Base-by-base conservation (phyloP, 2,113 vertebrate species). In the Cynoglossus semilaevis region DNA sequence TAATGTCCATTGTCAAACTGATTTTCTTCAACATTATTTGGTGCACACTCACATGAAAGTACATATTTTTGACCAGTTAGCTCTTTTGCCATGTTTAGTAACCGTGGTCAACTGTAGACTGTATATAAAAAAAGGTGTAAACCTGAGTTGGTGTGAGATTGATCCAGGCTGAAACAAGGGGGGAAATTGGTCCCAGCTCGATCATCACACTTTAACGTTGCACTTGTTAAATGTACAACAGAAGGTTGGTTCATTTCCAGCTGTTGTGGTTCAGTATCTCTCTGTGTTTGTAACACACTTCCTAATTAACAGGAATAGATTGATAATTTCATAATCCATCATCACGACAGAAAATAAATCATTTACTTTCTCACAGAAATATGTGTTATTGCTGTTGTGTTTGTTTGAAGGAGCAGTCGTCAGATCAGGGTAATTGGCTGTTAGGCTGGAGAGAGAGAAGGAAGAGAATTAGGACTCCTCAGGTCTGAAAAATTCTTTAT, bases 391-490 rank as follows among this genome's bases (percentile, higher is more conserved):
- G 29, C 40, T 22, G 48, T 52, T 43, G 41, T 8, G 41, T 8
- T 46, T 15, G 7, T 16, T 18, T 64, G 47, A 60, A 58, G 70
- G 56, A 51, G 58, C 49, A 38, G 70, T 72, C 71, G 75, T 79
- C 61, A 62, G 61, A 77, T 72, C 47, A 58, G 38, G 12, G 61
- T 78, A 81, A 82, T 76, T 74, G 51, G 58, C 69, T 70, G 69
- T 82, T 77, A 76, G 69, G 15, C 48, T 56, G 62, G 49, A 47
- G 64, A 63, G 41, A 62, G 53, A 67, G 29, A 54, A 19, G 44
- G 66, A 44, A 69, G 78, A 78, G 68, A 77, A 74, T 83, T 83
- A 63, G 8, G 14, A 48, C 75, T 76, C 67, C 72, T 83, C 71
- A 49, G 69, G 55, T 85, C 77, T 78, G 66, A 66, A 16, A 62